A percentile compares a stretch with the other conserved stretches of the same genome.
Conservation (phyloP, 2,113 vertebrate genomes). For the Atractosteus spatula region DNA sequence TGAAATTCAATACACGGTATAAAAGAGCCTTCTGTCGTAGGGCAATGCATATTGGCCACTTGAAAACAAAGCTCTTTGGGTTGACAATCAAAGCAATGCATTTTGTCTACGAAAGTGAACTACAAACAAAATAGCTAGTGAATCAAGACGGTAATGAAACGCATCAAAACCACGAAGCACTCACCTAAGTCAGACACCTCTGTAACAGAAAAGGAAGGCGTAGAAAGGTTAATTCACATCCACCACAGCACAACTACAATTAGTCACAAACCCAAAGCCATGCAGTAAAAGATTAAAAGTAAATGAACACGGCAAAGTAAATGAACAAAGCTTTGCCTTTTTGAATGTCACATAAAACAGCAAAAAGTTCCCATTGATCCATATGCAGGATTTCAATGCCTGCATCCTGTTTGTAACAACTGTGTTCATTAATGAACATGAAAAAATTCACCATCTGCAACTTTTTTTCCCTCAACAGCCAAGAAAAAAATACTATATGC, state of each 20-base stretch:
- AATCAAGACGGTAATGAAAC: slow-evolving; percentile 16
- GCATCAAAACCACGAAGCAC: slow-evolving; percentile 46
- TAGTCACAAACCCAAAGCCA: slow-evolving; percentile 14
- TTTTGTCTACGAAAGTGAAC: background rate
- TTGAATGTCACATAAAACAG: no score
- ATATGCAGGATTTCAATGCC: no score
- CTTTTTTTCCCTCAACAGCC: no score
- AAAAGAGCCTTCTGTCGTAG: background rate
- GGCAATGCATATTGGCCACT: background rate
- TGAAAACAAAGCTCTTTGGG: slow-evolving; percentile 4
- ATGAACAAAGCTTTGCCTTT: background rate
- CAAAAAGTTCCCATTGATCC: no score
- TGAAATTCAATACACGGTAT: background rate
- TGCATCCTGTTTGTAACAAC: no score
- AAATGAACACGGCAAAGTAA: background rate
- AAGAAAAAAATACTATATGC: no score
- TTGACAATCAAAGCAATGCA: background rate
- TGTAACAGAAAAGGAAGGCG: slow-evolving; percentile 69
- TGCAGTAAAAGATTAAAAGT: background rate
- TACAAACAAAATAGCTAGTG: background rate
- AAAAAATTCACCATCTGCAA: no score
- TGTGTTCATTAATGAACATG: no score
- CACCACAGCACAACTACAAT: slow-evolving; percentile 29
- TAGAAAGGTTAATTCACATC: slow-evolving; percentile 45
- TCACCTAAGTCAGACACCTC: slow-evolving; percentile 77